Percentiles rank a stretch among this genome's conserved stretches.
Conservation (phyloP, 2,113 vertebrate species). For the Pachypanchax playfairii region DNA sequence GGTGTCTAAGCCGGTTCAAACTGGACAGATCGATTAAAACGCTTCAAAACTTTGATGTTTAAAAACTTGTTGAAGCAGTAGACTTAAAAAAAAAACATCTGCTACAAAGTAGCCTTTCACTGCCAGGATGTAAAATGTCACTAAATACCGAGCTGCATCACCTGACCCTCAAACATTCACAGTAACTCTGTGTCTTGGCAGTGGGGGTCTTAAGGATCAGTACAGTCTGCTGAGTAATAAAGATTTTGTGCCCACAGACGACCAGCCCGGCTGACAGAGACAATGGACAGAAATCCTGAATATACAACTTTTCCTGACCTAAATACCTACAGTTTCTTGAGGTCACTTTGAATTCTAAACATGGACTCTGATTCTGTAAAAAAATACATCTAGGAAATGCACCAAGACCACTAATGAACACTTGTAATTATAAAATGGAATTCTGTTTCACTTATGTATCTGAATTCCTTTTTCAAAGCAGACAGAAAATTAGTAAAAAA, state of each 20-base stretch:
- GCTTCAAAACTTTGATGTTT: slow-evolving; percentile 1
- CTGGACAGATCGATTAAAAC: slow-evolving; percentile 8
- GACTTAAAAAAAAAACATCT: slow-evolving; percentile 24
- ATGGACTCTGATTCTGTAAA: slow-evolving; percentile 43
- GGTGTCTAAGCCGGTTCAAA: slow-evolving; percentile 3
- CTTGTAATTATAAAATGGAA: slow-evolving; percentile 48
- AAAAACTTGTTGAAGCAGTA: slow-evolving; percentile 19
- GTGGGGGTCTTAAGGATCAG: slow-evolving; percentile 48
- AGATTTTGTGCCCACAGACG: slow-evolving; percentile 52
- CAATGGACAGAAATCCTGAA: slow-evolving; percentile 42
- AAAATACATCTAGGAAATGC: slow-evolving; percentile 39
- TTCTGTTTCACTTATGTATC: slow-evolving; percentile 54
- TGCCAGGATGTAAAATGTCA: neutral
- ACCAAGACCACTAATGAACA: slow-evolving; percentile 59
- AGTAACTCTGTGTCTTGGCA: slow-evolving; percentile 8
- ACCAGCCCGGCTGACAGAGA: slow-evolving; percentile 47
- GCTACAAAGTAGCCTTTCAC: slow-evolving; percentile 34
- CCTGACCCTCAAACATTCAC: slow-evolving; percentile 14
- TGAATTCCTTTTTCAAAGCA: slow-evolving; percentile 46
- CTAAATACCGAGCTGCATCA: neutral
- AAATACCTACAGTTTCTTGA: slow-evolving; percentile 52
- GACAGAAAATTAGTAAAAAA: slow-evolving; percentile 43
- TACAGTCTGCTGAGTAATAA: slow-evolving; percentile 64
- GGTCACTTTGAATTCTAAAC: slow-evolving; percentile 42
- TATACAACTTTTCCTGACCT: slow-evolving; percentile 34